Conservation (phyloP, 2,113 vertebrate genomes). For the Hippoglossus stenolepis region DNA sequence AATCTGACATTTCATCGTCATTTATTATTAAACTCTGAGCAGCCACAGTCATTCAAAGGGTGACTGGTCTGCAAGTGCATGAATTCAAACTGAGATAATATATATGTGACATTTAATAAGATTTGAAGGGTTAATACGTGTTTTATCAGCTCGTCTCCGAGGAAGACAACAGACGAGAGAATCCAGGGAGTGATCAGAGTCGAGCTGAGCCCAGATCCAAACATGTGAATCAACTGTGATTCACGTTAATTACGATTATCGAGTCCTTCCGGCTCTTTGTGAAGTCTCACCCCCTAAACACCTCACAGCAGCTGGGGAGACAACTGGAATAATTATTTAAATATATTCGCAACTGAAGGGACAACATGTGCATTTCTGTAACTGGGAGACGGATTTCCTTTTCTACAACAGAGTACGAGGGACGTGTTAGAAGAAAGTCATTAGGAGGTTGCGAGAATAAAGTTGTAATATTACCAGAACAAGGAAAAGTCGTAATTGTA, state of each 20-base stretch:
- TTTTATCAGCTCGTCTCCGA: slow-evolving; percentile 11
- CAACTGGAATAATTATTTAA: slow-evolving; percentile 16
- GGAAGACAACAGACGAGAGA: not conserved
- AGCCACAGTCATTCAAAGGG: slow-evolving; percentile 17
- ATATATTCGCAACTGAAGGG: too few species aligned
- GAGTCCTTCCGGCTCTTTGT: slow-evolving; percentile 12
- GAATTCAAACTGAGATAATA: not conserved
- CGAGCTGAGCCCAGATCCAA: slow-evolving; percentile 5
- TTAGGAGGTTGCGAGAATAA: too few species aligned
- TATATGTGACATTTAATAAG: not conserved
- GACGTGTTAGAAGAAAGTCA: too few species aligned
- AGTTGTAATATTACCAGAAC: too few species aligned
- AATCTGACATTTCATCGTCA: slow-evolving; percentile 13
- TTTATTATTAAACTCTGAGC: not conserved
- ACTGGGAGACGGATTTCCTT: not conserved
- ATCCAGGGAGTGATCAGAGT: too few species aligned
- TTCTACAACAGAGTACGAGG: not conserved
- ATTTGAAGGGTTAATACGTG: not conserved
- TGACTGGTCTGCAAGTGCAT: slow-evolving; percentile 4
- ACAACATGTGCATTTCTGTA: slow-evolving; percentile 10
- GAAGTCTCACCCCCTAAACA: slow-evolving; percentile 23
- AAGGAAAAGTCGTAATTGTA: too few species aligned
- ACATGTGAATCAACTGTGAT: slow-evolving; percentile 35
- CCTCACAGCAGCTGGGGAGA: slow-evolving; percentile 1
- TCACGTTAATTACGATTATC: slow-evolving; percentile 46